Evolutionary conservation across 2,888 invertebrate species (phyloP).

Genomic region (Allophyes oxyacanthae): DNA sequence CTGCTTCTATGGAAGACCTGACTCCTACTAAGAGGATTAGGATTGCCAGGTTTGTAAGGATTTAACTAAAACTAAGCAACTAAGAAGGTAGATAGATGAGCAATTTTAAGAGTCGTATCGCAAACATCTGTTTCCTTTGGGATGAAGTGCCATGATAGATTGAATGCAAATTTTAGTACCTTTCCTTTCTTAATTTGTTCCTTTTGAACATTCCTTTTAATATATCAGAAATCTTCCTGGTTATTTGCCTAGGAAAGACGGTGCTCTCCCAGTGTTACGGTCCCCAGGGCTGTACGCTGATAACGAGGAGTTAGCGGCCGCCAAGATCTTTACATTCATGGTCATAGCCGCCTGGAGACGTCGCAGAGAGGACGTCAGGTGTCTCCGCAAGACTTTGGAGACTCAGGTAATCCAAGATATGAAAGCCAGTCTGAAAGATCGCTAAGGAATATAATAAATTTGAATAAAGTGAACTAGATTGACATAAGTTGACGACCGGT

Average conservation of each 20-base stretch:
- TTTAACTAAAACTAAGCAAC: no score
- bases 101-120: no score
- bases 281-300: conserved; percentile 61
- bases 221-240: background rate
- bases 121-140: no score
- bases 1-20: conserved; percentile 83
- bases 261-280: conserved; percentile 50
- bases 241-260: conserved; percentile 32
- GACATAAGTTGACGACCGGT: no score
- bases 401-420: conserved; percentile 67
- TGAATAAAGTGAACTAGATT: no score
- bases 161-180: no score
- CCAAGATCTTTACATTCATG: conserved; percentile 81
- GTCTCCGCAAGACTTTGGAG: conserved; percentile 82
- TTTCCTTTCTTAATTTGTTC: no score
- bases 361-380: conserved; percentile 83
- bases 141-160: no score
- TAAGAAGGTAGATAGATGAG: no score
- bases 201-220: no score
- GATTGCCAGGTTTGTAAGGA: conserved; percentile 62
- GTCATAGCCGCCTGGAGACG: conserved; percentile 87
- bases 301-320: conserved; percentile 78
- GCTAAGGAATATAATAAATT: no score
- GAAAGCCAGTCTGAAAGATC: no score
- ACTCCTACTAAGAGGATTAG: conserved; percentile 77